Evolutionary conservation across 2,797 vertebrate species (phyloP), one percentile per base, ranked within the genome.

Genomic region (Luscinia luscinia): DNA sequence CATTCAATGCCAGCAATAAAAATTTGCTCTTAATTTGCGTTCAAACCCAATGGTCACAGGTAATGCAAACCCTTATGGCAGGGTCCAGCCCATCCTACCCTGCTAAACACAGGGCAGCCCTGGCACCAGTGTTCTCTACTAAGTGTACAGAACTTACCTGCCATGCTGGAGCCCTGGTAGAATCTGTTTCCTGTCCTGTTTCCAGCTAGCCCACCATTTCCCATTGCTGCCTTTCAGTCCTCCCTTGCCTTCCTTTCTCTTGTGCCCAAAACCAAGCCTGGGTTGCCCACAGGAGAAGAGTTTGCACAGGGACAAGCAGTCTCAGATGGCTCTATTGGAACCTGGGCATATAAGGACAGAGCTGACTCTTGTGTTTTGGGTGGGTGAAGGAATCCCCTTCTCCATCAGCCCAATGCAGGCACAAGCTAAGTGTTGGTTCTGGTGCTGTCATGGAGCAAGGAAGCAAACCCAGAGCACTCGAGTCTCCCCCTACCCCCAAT

Each of bases 381-480:
- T 46, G 24, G 24, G 4, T n/a, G 32, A 87, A 64, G 41, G 24
- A 52, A 22, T 9, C 1, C 3, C 12, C 12, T 66, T 90, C 38
- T 46, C 41, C 38, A n/a, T 51, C 64, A 87, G 34, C 30, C 43
- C 61, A 28, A 30, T 15, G 6, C 36, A 68, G 18, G 45, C 45
- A 16, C 36, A 49, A 19, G 16, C 15, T 41, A 18, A 24, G 24
- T 0, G 0, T 58, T 68, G 1, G 1, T 61, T 34, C 23, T 45
- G 49, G 23, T 41, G 28, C 54, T 73, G 11, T 41, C 0, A 0
- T 11, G 62, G 46, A 73, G 32, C 11, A 16, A 46, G 62, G 48
- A 73, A 22, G 36, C 32, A 86, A 66, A 86, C 48, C 21, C 51
- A 34, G 73, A 69, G 32, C 51, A 27, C 48, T 20, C 20, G 68